Evolutionary conservation across 2,888 invertebrate genomes (phyloP), one percentile per base, ranked within the genome.

Genomic region (Liodrosophila aerea): DNA sequence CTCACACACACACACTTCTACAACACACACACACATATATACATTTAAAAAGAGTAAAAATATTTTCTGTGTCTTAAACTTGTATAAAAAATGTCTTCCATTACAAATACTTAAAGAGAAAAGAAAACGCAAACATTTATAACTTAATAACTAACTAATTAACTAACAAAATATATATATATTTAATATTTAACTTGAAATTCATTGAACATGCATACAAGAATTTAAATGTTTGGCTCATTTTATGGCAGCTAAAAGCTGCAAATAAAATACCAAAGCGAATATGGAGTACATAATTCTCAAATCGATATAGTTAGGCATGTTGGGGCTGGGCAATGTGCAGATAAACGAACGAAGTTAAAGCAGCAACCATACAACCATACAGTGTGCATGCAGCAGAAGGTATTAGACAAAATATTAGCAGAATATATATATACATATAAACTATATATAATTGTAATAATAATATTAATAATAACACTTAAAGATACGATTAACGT

Each of bases 21-120:
- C 37, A 44, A 60, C 66, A 66, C 44, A 67, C 63, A 70, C 64
- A 70, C 31, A n/a, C 39, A 22, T 27, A 41, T 41, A 41, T 46
- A 29, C 33, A 52, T 34, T 73, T 60, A 64, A 67, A 83, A 68
- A 73, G 69, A 74, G 71, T 82, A 84, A 86, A 86, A 88, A 89
- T 86, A 88, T 88, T 89, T 89, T 89, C 89, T 89, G 89, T 89
- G 89, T 89, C 89, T 89, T 89, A 89, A 89, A 89, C 89, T 89
- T 89, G 89, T 89, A 89, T 89, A 89, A 89, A 88, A 85, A 87
- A 88, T 89, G 89, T 89, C 89, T 89, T 89, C 89, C 89, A 89
- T 89, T 89, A 89, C 84, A 84, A 88, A 87, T 88, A 88, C 84
- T 87, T 81, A 86, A 82, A 78, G 49, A 64, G 71, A 60, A 69